Conservation (phyloP, 2,113 vertebrate genomes). For the Porphyrio hochstetteri region DNA sequence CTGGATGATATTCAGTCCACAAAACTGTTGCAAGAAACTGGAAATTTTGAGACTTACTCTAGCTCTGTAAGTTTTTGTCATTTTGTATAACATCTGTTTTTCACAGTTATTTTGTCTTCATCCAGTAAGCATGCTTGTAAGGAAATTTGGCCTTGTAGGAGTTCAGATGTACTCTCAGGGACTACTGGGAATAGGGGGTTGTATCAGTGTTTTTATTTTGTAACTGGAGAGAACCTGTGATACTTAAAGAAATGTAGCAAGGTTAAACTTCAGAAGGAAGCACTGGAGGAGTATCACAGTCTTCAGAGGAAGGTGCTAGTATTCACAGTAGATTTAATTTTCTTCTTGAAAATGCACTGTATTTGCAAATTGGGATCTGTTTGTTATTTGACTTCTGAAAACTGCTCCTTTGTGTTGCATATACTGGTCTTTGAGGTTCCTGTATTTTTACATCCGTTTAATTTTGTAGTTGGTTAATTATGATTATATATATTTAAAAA, state of each 20-base stretch:
- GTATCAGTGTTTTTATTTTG: neutral
- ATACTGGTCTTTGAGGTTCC: neutral
- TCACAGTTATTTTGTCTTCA: neutral
- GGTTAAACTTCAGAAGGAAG: neutral
- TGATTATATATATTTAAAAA: neutral
- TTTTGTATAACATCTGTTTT: neutral
- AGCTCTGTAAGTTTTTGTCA: neutral
- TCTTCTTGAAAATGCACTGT: neutral
- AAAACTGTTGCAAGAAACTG: neutral
- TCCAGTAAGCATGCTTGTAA: neutral
- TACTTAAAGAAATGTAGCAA: neutral
- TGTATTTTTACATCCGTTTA: neutral
- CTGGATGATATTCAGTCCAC: neutral
- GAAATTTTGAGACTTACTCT: neutral
- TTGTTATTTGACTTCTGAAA: neutral
- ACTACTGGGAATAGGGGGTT: neutral
- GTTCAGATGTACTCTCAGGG: neutral
- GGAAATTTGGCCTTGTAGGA: neutral
- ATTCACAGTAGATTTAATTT: neutral
- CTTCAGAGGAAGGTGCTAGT: neutral
- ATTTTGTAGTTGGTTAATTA: neutral
- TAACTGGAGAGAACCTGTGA: neutral
- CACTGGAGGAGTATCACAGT: neutral
- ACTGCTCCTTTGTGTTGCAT: neutral
- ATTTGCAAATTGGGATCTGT: neutral